Evolutionary conservation across 2,113 vertebrate genomes (phyloP), one percentile per base, ranked within the genome.

Genomic region (Pomatostomus ruficeps): DNA sequence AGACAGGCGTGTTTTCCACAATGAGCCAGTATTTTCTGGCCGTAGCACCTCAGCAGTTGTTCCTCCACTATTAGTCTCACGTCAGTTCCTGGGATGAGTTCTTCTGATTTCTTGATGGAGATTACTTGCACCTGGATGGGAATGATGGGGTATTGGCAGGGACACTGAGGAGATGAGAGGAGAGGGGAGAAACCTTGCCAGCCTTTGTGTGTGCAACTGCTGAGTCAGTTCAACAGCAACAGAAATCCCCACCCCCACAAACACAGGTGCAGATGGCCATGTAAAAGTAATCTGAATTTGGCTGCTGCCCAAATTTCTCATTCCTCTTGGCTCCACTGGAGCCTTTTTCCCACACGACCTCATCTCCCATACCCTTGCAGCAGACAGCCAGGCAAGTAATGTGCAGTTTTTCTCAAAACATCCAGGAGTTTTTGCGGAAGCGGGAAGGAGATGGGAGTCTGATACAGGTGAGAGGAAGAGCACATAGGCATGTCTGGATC

Each of bases 231-330:
- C 94, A 63, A 81, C 62, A 65, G 85, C 85, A 67, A 65, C 91
- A 70, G 68, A 89, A 86, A 70, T 73, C 72, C 55, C 85, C 11
- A 0, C 93, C 91, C 72, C 85, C 85, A 67, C 76, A 87, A 94
- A 87, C 95, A 93, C 96, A 97, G 95, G 95, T 97, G 96, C 95
- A 96, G 91, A 94, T 88, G 91, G 94, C 86, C 91, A 93, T 93
- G 91, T 55, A 96, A 82, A 91, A 95, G 87, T 91, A 95, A 95
- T 94, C 88, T 87, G 88, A 75, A 93, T 88, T 91, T 95, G 96
- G 93, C 96, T 86, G 71, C 73, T 86, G 54, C 65, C 77, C 93
- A 93, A 81, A 95, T 74, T 88, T 72, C 82, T 95, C 90, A 96
- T 96, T 97, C 90, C 62, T 91, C 80, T 91, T 77, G 92, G 91